Percentiles rank a stretch among this genome's conserved stretches.
phyloP scores from a whole-genome alignment of 2,888 invertebrate species.

The Scaptomyza caliginosa region DNA sequence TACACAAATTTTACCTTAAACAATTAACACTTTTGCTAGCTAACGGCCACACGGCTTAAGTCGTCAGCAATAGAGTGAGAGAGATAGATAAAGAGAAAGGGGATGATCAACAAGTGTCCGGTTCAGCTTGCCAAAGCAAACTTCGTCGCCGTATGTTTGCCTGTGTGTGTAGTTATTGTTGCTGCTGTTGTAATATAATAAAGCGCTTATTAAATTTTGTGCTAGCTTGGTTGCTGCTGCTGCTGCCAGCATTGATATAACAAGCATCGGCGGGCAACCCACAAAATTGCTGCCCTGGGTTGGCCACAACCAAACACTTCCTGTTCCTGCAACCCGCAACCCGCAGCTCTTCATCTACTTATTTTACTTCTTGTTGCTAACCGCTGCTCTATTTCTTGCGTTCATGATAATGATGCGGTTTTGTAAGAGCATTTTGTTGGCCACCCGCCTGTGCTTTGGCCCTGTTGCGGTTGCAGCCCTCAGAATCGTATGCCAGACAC shows the following conservation, averaged over 20 bases:
- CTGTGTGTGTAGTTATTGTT: conserved; percentile 27
- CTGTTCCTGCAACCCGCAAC: conserved; percentile 13
- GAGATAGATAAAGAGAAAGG: background rate
- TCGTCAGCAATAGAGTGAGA: background rate
- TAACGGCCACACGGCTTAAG: conserved; percentile 4
- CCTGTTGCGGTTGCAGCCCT: conserved; percentile 39
- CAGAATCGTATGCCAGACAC: conserved; percentile 13
- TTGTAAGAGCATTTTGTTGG: conserved; percentile 61
- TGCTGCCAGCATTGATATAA: conserved; percentile 40
- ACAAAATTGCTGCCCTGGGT: conserved; percentile 66
- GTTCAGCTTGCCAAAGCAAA: conserved; percentile 35
- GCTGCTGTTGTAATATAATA: conserved; percentile 64
- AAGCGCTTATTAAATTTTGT: conserved; percentile 75
- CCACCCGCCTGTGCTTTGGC: conserved; percentile 24
- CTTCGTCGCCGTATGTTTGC: conserved; percentile 30
- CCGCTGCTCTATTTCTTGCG: conserved; percentile 58
- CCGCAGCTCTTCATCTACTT: background rate
- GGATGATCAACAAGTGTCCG: conserved; percentile 55
- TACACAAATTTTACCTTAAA: conserved; percentile 50
- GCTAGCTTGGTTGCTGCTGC: conserved; percentile 21
- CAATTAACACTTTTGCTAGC: conserved; percentile 60
- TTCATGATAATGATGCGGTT: conserved; percentile 74
- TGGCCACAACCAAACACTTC: conserved; percentile 60
- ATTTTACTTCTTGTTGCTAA: conserved; percentile 9
- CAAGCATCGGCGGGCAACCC: conserved; percentile 56